phyloP scores from a whole-genome alignment of 2,888 invertebrate species.

The Thecophora atra region DNA sequence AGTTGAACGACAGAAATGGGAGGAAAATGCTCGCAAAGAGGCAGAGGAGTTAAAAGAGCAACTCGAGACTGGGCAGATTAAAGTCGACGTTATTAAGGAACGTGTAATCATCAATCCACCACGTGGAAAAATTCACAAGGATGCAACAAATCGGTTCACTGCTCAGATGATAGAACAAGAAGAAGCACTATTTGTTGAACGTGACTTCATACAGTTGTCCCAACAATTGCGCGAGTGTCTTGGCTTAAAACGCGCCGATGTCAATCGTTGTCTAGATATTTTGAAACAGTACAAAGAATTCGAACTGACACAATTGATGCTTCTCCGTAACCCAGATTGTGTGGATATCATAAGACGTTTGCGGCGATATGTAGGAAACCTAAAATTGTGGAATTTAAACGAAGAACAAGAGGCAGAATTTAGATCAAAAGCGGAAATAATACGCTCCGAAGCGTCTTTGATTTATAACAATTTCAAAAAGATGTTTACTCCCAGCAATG shows the following conservation, averaged over 20 bases:
- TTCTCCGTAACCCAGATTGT: slow-evolving; percentile 82
- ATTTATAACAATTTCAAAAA: slow-evolving; percentile 66
- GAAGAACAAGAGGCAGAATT: slow-evolving; percentile 73
- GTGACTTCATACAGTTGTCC: slow-evolving; percentile 59
- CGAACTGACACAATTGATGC: slow-evolving; percentile 74
- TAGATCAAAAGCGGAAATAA: slow-evolving; percentile 74
- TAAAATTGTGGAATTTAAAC: slow-evolving; percentile 76
- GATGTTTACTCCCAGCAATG: slow-evolving; percentile 67
- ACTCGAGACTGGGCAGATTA: slow-evolving; percentile 71
- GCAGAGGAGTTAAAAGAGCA: slow-evolving; percentile 73
- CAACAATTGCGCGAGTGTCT: slow-evolving; percentile 63
- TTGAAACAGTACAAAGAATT: slow-evolving; percentile 71
- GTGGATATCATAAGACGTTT: slow-evolving; percentile 81
- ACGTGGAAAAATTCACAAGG: slow-evolving; percentile 55
- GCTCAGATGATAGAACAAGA: slow-evolving; percentile 60
- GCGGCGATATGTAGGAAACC: slow-evolving; percentile 82
- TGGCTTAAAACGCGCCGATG: slow-evolving; percentile 70
- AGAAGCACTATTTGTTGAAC: slow-evolving; percentile 58
- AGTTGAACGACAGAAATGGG: slow-evolving; percentile 72
- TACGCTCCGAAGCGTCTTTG: slow-evolving; percentile 75
- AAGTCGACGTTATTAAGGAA: slow-evolving; percentile 70
- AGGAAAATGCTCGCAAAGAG: slow-evolving; percentile 72
- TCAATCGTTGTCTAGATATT: slow-evolving; percentile 75
- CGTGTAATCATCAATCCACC: slow-evolving; percentile 72
- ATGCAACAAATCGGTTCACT: slow-evolving; percentile 58